Conservation (phyloP, 1,140 invertebrate species). For the Drosophila oshimai region DNA sequence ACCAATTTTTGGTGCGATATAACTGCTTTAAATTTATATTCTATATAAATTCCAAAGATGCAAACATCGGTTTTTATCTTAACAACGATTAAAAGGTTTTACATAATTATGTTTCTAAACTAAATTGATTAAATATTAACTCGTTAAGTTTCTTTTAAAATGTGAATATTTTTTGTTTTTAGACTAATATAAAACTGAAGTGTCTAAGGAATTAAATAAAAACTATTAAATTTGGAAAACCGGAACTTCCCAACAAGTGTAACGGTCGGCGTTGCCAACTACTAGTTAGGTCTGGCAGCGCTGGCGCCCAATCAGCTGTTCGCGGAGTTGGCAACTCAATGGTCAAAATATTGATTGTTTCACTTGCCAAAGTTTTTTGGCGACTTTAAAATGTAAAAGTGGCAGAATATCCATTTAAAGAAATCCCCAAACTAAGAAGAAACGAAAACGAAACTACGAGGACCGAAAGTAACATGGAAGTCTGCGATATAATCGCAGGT, state of each 20-base stretch:
- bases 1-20: too few relatives aligned
- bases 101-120: too few relatives aligned
- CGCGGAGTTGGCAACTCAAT: constrained; percentile 3
- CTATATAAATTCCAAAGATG: too few relatives aligned
- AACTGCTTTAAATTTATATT: too few relatives aligned
- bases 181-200: too few relatives aligned
- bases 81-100: too few relatives aligned
- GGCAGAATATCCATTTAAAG: neutral
- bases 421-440: too few relatives aligned
- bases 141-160: too few relatives aligned
- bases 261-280: constrained; percentile 21
- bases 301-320: constrained; percentile 19
- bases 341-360: constrained; percentile 43
- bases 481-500: neutral
- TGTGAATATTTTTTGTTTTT: too few relatives aligned
- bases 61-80: too few relatives aligned
- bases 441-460: neutral
- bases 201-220: too few relatives aligned
- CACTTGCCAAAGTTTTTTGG: constrained; percentile 21
- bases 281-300: neutral
- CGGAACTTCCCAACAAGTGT: neutral
- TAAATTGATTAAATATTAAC: too few relatives aligned
- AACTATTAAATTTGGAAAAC: neutral
- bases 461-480: constrained; percentile 10
- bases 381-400: constrained; percentile 20